Base-by-base conservation (phyloP, 2,113 vertebrate species). In the Delphinus delphis region DNA sequence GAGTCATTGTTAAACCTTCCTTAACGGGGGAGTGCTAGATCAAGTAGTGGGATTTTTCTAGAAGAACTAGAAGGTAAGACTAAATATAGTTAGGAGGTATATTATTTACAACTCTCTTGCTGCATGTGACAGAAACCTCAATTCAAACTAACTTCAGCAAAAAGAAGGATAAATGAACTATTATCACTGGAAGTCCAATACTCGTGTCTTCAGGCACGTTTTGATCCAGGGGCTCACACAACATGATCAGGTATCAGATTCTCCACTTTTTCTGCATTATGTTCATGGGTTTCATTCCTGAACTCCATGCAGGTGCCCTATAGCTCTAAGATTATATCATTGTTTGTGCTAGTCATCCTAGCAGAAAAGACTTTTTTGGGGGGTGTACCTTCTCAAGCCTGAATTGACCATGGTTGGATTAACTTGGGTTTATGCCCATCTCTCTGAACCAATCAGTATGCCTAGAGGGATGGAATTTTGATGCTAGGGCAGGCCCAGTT, bases 61-160 rank as follows among this genome's bases (percentile, higher is more conserved):
- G 93, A 79, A 87, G 67, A 79, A 36, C 12, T 31, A 89, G 73
- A 82, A 90, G 28, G 9, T 81, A 38, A 93, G 53, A 93, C n/a
- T 88, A 84, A 89, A 94, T 81, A 8, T n/a, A 92, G 28, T 84
- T 81, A 90, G 47, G 31, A 95, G 65, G 41, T 36, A 33, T 5
- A 95, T 76, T 85, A 74, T 86, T 92, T 96, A 93, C 36, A 82
- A 85, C 11, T 63, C 23, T 86, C 50, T 55, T 67, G 60, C 81
- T 95, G 33, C 82, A 84, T 79, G 63, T 89, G 47, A 58, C 5
- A 86, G 68, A 74, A 96, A 97, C 70, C 44, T 60, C 17, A 79
- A 14, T 68, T 94, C 5, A 68, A 97, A 71, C 26, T 67, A 55
- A 70, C 85, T 36, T 88, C 84, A 77, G 18, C 25, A 84, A 71